Percentiles rank a stretch among this genome's conserved stretches.
Evolutionary conservation across 1,140 invertebrate species (phyloP).

Genomic region (Sminthurides bifidus): DNA sequence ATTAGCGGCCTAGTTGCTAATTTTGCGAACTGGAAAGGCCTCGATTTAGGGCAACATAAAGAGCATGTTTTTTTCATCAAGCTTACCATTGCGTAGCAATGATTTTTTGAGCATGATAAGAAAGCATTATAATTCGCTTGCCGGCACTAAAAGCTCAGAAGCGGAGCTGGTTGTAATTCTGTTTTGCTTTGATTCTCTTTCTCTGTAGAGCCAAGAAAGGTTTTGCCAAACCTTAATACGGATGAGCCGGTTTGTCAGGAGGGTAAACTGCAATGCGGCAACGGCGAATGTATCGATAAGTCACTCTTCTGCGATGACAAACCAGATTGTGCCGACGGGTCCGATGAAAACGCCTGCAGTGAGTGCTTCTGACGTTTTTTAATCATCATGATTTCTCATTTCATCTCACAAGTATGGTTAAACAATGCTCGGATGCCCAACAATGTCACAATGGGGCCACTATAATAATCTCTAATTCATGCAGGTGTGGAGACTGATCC

Average conservation of each 20-base stretch:
- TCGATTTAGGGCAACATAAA: no score
- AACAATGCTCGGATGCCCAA: neutral
- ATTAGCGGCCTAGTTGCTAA: no score
- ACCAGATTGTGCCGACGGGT: conserved; percentile 82
- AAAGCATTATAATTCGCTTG: no score
- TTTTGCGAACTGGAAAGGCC: no score
- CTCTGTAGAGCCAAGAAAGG: conserved; percentile 83
- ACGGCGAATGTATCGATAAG: conserved; percentile 78
- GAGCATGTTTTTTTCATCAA: no score
- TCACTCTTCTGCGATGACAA: conserved; percentile 82
- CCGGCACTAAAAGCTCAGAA: no score
- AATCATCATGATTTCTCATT: neutral
- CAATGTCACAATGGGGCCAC: neutral
- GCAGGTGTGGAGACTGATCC: conserved; percentile 75
- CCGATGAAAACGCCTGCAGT: conserved; percentile 91
- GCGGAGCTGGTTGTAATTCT: no score
- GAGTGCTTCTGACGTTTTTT: conserved; percentile 38
- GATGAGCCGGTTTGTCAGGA: conserved; percentile 80
- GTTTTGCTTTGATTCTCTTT: no score
- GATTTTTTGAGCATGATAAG: no score
- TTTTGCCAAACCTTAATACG: conserved; percentile 74
- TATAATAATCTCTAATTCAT: conserved; percentile 24
- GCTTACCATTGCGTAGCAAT: no score
- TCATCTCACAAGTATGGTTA: neutral
- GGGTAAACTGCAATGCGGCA: conserved; percentile 75